A percentile compares a stretch with the other conserved stretches of the same genome.
phyloP scores from a whole-genome alignment of 1,140 invertebrate species.

The Wasmannia auropunctata region DNA sequence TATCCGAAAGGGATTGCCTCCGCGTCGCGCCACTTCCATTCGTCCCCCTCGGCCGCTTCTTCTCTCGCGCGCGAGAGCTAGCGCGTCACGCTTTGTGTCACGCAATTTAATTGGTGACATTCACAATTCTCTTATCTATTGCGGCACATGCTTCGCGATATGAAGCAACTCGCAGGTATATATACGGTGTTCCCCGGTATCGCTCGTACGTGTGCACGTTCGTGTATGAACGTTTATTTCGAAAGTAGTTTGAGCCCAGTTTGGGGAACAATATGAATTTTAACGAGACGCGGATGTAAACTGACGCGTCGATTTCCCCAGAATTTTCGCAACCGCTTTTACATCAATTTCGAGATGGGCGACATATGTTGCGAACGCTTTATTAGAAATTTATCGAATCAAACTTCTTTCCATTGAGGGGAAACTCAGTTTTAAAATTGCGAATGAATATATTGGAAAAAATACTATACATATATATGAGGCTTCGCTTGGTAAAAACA shows the following conservation, averaged over 20 bases:
- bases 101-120: background rate
- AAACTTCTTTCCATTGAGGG: background rate
- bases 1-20: background rate
- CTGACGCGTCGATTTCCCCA: background rate
- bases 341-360: background rate
- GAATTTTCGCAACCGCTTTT: background rate
- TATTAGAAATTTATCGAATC: background rate
- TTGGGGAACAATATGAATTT: constrained; percentile 45
- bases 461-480: background rate
- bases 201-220: background rate
- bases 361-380: background rate
- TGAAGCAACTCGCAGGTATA: background rate
- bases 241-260: constrained; percentile 9
- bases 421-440: background rate
- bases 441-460: background rate
- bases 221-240: background rate
- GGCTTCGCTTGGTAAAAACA: too few relatives aligned
- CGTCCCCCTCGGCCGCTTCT: background rate
- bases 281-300: constrained; percentile 13
- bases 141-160: background rate
- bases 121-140: background rate
- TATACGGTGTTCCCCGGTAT: background rate
- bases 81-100: background rate
- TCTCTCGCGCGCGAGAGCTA: too few relatives aligned
- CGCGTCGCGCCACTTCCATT: background rate